Evolutionary conservation across 2,113 vertebrate genomes (phyloP), one percentile per base, ranked within the genome.

Genomic region (Microcebus ravelobensis): DNA sequence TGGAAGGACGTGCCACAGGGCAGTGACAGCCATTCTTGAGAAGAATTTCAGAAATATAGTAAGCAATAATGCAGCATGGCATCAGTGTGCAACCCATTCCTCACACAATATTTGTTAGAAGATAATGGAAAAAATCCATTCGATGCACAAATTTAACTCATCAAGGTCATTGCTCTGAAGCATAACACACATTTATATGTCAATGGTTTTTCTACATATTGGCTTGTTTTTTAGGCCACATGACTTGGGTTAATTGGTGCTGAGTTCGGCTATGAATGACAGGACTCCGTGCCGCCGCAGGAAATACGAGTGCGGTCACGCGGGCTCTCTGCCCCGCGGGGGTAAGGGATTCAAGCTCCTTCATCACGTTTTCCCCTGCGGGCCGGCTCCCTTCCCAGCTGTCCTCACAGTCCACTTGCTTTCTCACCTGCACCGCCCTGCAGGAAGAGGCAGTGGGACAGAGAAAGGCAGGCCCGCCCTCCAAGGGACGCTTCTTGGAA

Each of bases 301-400:
- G 23, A 36, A 63, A 21, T 15, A 29, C 17, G 1, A 42, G 34
- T 14, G 4, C 3, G 13, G 29, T 0, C 5, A 39, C 7, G 17
- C 1, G 1, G 23, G 8, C 31, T n/a, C 67, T 2, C 0, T 4
- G 45, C 8, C 25, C 34, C 11, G 12, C 36, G 23, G 2, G 36
- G 0, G 6, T 3, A 67, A 73, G 31, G 68, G 48, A 8, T 20
- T 34, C 15, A 11, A n/a, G 29, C 57, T 65, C 42, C 39, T 21
- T 27, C 39, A 31, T 7, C 14, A 14, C 20, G 3, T 3, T 0
- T 9, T 10, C 9, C 20, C 0, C 0, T 6, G 52, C 0, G 2
- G 63, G 81, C 23, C 3, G 10, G 25, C 8, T 48, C 73, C 50
- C 7, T 59, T 25, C 84, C 65, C 34, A 34, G 20, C 39, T 55